Base-by-base conservation (phyloP, 2,113 vertebrate species). In the Tenrec ecaudatus region DNA sequence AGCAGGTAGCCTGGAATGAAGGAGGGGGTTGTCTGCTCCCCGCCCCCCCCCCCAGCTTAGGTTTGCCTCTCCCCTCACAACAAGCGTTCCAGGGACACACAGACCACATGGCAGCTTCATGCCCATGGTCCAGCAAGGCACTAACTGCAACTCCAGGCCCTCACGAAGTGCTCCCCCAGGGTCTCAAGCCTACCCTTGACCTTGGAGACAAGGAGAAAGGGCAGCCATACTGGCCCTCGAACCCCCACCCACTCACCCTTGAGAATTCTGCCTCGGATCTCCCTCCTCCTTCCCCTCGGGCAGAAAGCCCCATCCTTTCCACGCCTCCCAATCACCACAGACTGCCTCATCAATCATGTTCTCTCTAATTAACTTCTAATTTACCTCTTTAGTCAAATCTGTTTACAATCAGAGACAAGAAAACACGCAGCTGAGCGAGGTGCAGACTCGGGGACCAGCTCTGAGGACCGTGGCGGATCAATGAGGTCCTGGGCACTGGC, bases 311-410 rank as follows among this genome's bases (percentile, higher is more conserved):
- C 93, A 58, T 89, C 94, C 95, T 95, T 92, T 94, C 92, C 93
- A 93, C 10, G 29, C 95, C 95, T 96, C 86, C 96, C 96, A 96
- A 89, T 91, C 96, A 82, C 73, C 0, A 92, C 94, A 88, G 91
- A 92, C 96, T 4, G 47, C 97, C 96, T 98, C 97, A 98, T 98
- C 97, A 95, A 97, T 98, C 98, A 98, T 87, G 96, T 96, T 98
- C 95, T 94, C 94, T 97, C 96, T 97, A 98, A 98, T 98, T 98
- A 98, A 97, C 96, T 97, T 97, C 98, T 97, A 97, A 98, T 98
- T 98, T 98, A 97, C 97, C 97, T 98, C 98, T 97, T 98, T 95
- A 98, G 98, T 97, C 97, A 97, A 97, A 97, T 95, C 96, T 97
- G 96, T 97, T 98, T 98, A 98, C 97, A 95, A 91, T 97, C 97